Evolutionary conservation across 1,140 invertebrate species (phyloP).

Genomic region (Grapholita molesta): DNA sequence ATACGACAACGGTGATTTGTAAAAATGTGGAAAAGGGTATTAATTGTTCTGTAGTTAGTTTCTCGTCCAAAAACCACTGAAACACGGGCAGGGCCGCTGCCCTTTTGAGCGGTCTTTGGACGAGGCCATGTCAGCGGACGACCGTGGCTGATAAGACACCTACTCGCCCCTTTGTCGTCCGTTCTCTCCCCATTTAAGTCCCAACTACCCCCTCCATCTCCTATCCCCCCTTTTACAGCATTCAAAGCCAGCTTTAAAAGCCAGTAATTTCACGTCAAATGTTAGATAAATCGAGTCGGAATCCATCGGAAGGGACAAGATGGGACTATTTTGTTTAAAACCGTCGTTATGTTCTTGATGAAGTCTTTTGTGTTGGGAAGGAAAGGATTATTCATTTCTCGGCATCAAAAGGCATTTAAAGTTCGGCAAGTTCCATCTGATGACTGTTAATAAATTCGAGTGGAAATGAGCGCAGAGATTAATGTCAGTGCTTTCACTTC

Average conservation of each 20-base stretch:
- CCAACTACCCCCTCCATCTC: no score
- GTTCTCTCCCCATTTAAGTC: no score
- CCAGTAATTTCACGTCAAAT: constrained; percentile 53
- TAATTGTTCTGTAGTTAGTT: no score
- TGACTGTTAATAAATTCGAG: constrained; percentile 56
- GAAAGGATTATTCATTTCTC: constrained; percentile 68
- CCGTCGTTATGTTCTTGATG: constrained; percentile 65
- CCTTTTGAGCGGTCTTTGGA: no score
- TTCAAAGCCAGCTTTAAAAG: constrained; percentile 19
- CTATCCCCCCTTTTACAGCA: no score
- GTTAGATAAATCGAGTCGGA: constrained; percentile 51
- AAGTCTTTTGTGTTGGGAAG: constrained; percentile 57
- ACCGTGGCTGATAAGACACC: no score
- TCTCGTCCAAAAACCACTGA: no score
- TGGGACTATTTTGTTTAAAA: constrained; percentile 65
- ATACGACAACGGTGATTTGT: no score
- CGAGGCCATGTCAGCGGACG: no score
- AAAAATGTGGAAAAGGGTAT: no score
- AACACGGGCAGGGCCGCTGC: no score
- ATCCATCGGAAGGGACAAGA: constrained; percentile 38
- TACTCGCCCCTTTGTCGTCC: no score
- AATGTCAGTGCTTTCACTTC: constrained; percentile 5
- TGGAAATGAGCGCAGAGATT: constrained; percentile 21
- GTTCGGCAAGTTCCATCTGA: constrained; percentile 46
- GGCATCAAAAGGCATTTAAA: constrained; percentile 58